Evolutionary conservation across 1,140 invertebrate species (phyloP).

Genomic region (Diorhabda carinulata): DNA sequence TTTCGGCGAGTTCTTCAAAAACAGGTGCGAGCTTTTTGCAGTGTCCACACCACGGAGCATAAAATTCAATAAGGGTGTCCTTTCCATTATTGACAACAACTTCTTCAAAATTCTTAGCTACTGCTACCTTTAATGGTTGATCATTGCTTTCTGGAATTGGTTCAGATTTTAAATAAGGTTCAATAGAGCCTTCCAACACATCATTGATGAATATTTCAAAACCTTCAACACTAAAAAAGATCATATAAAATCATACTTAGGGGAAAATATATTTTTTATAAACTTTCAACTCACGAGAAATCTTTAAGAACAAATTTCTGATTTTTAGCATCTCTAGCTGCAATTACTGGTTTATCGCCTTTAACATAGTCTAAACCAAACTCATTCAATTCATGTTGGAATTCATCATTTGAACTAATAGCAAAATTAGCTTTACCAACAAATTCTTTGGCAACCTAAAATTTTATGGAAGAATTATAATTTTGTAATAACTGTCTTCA

Average conservation of each 20-base stretch:
- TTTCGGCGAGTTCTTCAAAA: conserved; percentile 91
- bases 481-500: neutral
- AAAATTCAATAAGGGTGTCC: conserved; percentile 96
- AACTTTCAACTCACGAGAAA: conserved; percentile 68
- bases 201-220: conserved; percentile 88
- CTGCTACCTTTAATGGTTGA: conserved; percentile 84
- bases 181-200: conserved; percentile 75
- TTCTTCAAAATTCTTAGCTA: conserved; percentile 96
- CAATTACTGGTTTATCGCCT: conserved; percentile 85
- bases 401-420: conserved; percentile 87
- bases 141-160: conserved; percentile 82
- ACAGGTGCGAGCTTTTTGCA: conserved; percentile 94
- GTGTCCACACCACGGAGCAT: conserved; percentile 98
- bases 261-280: neutral
- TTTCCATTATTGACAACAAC: conserved; percentile 87
- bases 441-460: conserved; percentile 79
- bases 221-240: conserved; percentile 67
- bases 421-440: conserved; percentile 78
- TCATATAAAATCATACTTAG: neutral
- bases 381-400: conserved; percentile 90
- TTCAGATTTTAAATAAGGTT: conserved; percentile 95
- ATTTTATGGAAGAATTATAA: conserved; percentile 13
- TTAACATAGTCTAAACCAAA: conserved; percentile 86
- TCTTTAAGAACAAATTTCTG: conserved; percentile 88
- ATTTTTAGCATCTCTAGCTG: conserved; percentile 74